These are phyloP conservation scores for Martes flavigula DNA, from an alignment of 2,797 vertebrate genomes.

Conservation along the genomic window DNA sequence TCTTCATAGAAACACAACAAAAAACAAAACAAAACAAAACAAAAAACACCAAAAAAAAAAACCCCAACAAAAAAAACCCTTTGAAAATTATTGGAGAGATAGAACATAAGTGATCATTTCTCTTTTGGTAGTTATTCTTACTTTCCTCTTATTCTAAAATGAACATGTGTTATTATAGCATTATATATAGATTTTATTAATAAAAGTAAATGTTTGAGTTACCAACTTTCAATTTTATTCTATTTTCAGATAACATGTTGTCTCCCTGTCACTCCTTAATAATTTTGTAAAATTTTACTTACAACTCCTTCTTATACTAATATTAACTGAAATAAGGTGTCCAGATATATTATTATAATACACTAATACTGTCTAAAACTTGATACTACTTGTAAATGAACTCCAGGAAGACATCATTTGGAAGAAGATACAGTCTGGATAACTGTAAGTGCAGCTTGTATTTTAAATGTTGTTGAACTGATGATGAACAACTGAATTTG, in stretches of 20 bases:
- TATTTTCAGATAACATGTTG: background rate
- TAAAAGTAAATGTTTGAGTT: background rate
- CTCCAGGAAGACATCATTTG: background rate
- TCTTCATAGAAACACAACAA: background rate
- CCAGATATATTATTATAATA: background rate
- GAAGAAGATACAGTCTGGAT: background rate
- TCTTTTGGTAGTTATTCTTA: background rate
- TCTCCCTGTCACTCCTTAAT: background rate
- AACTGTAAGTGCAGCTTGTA: background rate
- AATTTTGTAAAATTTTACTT: background rate
- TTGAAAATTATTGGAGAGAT: background rate
- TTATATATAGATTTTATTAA: background rate
- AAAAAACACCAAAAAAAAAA: background rate
- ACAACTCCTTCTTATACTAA: background rate
- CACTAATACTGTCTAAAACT: background rate
- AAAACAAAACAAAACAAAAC: background rate
- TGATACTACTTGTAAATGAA: constrained; percentile 31
- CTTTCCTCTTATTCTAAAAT: background rate
- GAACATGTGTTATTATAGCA: background rate
- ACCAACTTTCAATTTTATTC: background rate
- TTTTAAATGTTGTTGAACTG: constrained; percentile 24
- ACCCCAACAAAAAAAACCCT: background rate
- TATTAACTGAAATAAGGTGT: constrained; percentile 18
- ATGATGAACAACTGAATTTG: constrained; percentile 3
- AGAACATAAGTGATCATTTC: background rate